phyloP scores from a whole-genome alignment of 1,140 invertebrate genomes.

The Galleria mellonella region DNA sequence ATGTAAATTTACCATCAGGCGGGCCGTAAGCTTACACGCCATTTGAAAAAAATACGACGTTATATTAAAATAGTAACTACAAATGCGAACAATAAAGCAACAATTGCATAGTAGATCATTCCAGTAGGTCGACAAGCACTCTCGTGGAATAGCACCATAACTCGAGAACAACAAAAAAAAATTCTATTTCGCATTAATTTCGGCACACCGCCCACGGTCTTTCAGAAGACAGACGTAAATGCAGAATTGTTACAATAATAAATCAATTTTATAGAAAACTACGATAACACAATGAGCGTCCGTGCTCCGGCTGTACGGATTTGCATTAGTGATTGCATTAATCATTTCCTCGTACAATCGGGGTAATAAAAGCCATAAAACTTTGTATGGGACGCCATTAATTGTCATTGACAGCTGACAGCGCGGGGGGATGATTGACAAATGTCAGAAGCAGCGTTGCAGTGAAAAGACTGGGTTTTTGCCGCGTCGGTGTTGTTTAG shows the following conservation, averaged over 20 bases:
- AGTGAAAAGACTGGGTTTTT: slow-evolving; percentile 37
- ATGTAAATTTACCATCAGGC: background rate
- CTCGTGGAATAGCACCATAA: background rate
- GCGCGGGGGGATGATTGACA: slow-evolving; percentile 59
- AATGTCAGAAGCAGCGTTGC: slow-evolving; percentile 52
- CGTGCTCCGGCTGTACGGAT: slow-evolving; percentile 50
- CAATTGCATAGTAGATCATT: background rate
- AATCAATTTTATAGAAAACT: slow-evolving; percentile 60
- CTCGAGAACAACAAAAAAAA: slow-evolving; percentile 4
- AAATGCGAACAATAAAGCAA: background rate
- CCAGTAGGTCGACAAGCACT: background rate
- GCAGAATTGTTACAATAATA: slow-evolving; percentile 34
- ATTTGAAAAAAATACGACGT: no score
- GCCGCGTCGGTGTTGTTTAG: slow-evolving; percentile 17
- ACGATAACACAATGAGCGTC: slow-evolving; percentile 38
- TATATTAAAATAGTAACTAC: background rate
- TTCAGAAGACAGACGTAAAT: slow-evolving; percentile 16
- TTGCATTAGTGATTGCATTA: slow-evolving; percentile 72
- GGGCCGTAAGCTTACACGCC: no score
- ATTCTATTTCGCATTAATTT: slow-evolving; percentile 3
- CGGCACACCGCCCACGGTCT: slow-evolving; percentile 25
- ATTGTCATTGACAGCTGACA: slow-evolving; percentile 68
- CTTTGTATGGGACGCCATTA: slow-evolving; percentile 61
- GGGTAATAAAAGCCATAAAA: slow-evolving; percentile 63
- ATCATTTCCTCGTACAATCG: slow-evolving; percentile 59